Evolutionary conservation across 2,797 vertebrate genomes (phyloP).

Genomic region (Leptoclinus maculatus): DNA sequence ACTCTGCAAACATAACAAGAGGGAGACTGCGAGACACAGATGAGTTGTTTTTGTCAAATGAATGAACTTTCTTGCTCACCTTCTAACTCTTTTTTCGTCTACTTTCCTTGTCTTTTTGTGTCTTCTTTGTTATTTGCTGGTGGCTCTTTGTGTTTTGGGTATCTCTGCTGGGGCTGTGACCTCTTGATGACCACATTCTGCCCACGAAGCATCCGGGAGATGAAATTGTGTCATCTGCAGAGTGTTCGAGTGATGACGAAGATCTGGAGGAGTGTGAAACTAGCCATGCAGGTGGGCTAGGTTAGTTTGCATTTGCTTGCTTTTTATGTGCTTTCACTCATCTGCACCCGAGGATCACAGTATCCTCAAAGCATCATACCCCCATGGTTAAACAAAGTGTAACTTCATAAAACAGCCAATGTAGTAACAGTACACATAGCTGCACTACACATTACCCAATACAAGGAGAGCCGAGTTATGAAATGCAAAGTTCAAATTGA

Average conservation of each 20-base stretch:
- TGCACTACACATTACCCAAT: neutral
- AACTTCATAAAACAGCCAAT: constrained; percentile 64
- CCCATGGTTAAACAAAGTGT: constrained; percentile 90
- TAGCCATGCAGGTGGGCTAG: constrained; percentile 97
- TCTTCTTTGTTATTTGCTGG: neutral
- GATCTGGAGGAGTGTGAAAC: constrained; percentile 98
- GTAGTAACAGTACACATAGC: neutral
- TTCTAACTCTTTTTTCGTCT: constrained; percentile 20
- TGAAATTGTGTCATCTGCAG: constrained; percentile 95
- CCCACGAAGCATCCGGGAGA: constrained; percentile 82
- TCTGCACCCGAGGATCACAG: constrained; percentile 85
- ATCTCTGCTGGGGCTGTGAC: constrained; percentile 50
- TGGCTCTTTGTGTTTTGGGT: constrained; percentile 54
- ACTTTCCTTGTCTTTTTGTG: constrained; percentile 30
- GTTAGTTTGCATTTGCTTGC: constrained; percentile 96
- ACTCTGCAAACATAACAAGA: neutral
- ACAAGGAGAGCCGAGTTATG: neutral
- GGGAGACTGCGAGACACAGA: neutral
- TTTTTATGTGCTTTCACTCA: constrained; percentile 81
- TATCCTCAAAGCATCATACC: constrained; percentile 90
- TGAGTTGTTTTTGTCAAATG: constrained; percentile 6
- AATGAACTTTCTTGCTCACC: neutral
- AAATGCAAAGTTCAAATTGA: constrained; percentile 4
- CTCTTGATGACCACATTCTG: constrained; percentile 34
- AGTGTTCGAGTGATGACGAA: constrained; percentile 98